Base-by-base conservation (phyloP, 1,140 invertebrate species). In the Papilio helenus region DNA sequence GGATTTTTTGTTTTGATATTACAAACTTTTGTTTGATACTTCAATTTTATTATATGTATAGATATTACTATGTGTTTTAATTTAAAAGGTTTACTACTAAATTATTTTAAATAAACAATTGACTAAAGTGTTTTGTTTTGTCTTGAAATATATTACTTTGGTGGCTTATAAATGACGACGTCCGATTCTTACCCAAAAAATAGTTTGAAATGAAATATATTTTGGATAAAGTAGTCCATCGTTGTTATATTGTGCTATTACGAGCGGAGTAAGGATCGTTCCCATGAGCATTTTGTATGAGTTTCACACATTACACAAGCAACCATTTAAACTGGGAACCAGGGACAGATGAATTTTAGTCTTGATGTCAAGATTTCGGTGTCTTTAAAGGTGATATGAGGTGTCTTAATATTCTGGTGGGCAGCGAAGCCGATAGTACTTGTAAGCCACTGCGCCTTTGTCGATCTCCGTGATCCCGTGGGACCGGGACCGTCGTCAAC, bases 401-500 rank as follows among this genome's bases (percentile, higher is more conserved):
- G 14, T 55, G n/a, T 61, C 76, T 58, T 2, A 3, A 0, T 68
- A 68, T 74, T 55, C 20, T 77, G 88, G 79, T 79, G 81, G 81
- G 81, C 80, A 82, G 81, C 81, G 72, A 82, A 81, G 80, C 80
- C 83, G 85, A 89, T 92, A 89, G 86, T 86, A 86, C 84, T 88
- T 89, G 88, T 90, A 90, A 89, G 87, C 86, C 85, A 88, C 85
- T 84, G 83, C 86, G 80, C 79, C 84, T 87, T 79, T 80, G 83
- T 81, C 87, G 90, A 89, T 89, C 90, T 85, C 79, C 82, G 79
- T 81, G 81, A 80, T 90, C 89, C 89, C 89, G 82, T 80, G 84
- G 86, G 89, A 81, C 80, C 82, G 80, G 83, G 83, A 89, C 89
- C 90, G 88, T 88, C 91, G 89, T 93, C 90, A 91, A 92, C 88